Evolutionary conservation across 2,797 vertebrate species (phyloP).

Genomic region (Catamblyrhynchus diadema): DNA sequence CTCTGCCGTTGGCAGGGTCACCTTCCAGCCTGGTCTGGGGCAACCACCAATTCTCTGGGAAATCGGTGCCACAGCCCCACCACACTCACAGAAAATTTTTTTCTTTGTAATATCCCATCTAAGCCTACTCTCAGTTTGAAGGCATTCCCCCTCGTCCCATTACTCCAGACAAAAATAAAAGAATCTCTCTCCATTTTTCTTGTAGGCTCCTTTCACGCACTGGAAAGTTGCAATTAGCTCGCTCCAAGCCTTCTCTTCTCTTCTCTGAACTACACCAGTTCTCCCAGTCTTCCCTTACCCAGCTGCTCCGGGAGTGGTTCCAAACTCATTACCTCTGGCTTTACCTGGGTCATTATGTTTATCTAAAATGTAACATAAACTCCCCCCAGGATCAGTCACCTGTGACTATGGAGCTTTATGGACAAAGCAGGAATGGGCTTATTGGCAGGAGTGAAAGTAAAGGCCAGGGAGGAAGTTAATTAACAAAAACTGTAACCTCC

Average conservation of each 20-base stretch:
- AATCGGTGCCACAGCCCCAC: neutral
- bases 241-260: neutral
- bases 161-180: neutral
- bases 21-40: rapidly evolving
- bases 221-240: neutral
- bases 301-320: neutral
- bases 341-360: neutral
- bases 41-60: too few relatives aligned
- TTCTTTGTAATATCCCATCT: neutral
- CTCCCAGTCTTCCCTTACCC: neutral
- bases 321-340: constrained; percentile 11
- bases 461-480: constrained; percentile 21
- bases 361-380: constrained; percentile 45
- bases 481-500: constrained; percentile 6
- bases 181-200: neutral
- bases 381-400: constrained; percentile 17
- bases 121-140: neutral
- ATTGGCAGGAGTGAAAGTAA: neutral
- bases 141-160: neutral
- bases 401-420: neutral
- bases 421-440: constrained; percentile 55
- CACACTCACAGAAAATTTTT: neutral
- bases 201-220: rapidly evolving
- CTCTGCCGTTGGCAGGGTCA: rapidly evolving
- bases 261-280: neutral